phyloP scores from a whole-genome alignment of 2,113 vertebrate genomes.

The Sciurus niger region DNA sequence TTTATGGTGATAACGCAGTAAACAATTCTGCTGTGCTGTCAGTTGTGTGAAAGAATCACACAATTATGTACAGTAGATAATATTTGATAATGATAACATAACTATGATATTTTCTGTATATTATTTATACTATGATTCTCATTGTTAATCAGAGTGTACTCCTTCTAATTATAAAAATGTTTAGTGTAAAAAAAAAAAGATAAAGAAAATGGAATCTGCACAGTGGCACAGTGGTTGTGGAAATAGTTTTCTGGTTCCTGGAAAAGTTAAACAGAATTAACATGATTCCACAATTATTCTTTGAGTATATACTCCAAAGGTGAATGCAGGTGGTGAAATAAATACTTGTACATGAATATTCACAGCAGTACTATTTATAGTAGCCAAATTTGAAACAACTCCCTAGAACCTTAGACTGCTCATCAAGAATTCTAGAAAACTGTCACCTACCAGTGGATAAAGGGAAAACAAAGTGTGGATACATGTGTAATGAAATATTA shows the following conservation, averaged over 20 bases:
- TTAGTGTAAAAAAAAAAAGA: no score
- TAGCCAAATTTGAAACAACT: background rate
- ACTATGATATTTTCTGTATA: no score
- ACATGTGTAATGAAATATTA: background rate
- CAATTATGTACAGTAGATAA: no score
- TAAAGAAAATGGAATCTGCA: background rate
- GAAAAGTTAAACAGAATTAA: background rate
- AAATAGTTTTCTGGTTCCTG: background rate
- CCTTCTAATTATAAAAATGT: no score
- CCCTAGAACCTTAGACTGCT: background rate
- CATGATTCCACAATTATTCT: background rate
- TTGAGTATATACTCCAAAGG: background rate
- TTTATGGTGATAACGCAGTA: no score
- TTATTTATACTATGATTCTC: no score
- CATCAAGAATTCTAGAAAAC: background rate
- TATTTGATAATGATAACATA: no score
- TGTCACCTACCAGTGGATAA: background rate
- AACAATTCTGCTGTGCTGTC: no score
- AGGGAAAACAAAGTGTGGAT: background rate
- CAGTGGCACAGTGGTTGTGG: background rate
- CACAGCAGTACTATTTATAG: background rate
- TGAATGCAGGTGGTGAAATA: background rate
- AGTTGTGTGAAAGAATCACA: no score
- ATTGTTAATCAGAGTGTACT: no score
- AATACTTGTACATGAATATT: background rate